Evolutionary conservation across 2,797 vertebrate species (phyloP).

Genomic region (Natrix natrix): DNA sequence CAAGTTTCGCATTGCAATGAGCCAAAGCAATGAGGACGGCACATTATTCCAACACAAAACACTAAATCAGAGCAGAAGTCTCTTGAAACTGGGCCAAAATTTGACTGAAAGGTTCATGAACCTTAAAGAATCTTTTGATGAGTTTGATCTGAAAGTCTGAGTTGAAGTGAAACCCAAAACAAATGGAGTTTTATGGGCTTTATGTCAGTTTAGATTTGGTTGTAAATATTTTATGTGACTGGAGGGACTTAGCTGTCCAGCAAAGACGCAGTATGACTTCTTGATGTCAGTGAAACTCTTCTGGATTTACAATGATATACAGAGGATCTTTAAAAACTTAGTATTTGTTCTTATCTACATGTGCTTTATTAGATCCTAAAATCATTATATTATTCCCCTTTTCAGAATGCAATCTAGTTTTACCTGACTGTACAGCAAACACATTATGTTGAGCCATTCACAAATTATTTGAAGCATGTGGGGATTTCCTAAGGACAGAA

Average conservation of each 20-base stretch:
- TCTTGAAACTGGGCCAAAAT: constrained; percentile 61
- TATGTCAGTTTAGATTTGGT: constrained; percentile 52
- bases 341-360: constrained; percentile 65
- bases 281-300: constrained; percentile 47
- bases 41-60: constrained; percentile 62
- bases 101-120: constrained; percentile 69
- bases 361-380: constrained; percentile 56
- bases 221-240: constrained; percentile 57
- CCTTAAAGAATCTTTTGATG: constrained; percentile 67
- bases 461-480: not conserved
- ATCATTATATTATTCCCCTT: constrained; percentile 40
- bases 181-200: constrained; percentile 49
- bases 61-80: constrained; percentile 60
- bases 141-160: constrained; percentile 50
- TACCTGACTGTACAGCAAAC: not conserved
- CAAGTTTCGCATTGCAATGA: constrained; percentile 49
- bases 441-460: too few relatives aligned
- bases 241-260: constrained; percentile 48
- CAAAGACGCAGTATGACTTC: constrained; percentile 51
- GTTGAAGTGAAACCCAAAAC: constrained; percentile 59
- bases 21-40: constrained; percentile 54
- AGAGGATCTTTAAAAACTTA: constrained; percentile 42
- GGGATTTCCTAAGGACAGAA: not conserved
- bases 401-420: constrained; percentile 38
- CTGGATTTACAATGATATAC: constrained; percentile 48